Conservation (phyloP, 2,797 vertebrate species). For the Ciconia nigra region DNA sequence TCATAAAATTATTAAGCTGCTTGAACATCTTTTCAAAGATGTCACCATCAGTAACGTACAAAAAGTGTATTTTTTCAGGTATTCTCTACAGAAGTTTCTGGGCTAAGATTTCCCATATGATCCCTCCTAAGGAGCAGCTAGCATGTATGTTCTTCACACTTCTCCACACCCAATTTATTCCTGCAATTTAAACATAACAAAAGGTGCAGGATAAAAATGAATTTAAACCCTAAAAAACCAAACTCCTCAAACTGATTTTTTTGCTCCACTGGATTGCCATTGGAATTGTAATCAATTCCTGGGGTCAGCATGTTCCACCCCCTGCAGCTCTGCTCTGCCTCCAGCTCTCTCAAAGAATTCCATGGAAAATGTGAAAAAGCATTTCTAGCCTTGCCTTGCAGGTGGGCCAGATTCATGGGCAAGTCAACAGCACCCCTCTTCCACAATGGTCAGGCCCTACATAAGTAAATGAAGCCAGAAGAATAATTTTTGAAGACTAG, state of each 20-base stretch:
- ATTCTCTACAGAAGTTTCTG: neutral
- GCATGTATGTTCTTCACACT: neutral
- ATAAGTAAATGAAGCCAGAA: neutral
- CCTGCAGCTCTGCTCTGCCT: neutral
- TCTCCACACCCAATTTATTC: neutral
- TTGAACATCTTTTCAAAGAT: neutral
- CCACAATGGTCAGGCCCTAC: neutral
- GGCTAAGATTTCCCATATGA: neutral
- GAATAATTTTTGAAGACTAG: slow-evolving; percentile 40
- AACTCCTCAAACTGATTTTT: neutral
- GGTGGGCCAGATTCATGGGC: neutral
- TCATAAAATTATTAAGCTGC: neutral
- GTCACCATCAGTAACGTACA: neutral
- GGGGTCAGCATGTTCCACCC: neutral
- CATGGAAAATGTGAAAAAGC: neutral
- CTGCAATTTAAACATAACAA: neutral
- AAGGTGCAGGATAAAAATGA: neutral
- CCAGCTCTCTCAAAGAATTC: neutral
- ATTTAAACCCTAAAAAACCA: neutral
- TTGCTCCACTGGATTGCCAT: neutral
- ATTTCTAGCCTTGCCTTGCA: neutral
- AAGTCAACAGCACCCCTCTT: neutral
- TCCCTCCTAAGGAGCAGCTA: neutral
- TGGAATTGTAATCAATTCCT: neutral
- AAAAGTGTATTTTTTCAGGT: neutral